phyloP scores from a whole-genome alignment of 2,797 vertebrate genomes.

The Pseudochirops corinnae region DNA sequence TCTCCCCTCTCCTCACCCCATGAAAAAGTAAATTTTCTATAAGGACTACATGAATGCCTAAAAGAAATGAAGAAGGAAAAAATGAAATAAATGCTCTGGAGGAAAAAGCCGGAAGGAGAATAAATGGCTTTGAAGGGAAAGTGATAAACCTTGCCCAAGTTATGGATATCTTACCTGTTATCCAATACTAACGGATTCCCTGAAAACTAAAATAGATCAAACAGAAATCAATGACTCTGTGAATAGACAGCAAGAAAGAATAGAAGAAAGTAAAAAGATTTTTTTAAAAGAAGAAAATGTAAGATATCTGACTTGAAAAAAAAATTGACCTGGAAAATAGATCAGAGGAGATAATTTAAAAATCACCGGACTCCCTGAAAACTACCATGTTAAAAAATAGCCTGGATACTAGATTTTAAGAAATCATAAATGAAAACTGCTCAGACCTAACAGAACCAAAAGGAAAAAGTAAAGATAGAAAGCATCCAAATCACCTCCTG shows the following conservation, averaged over 20 bases:
- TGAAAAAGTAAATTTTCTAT: neutral
- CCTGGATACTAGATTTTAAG: neutral
- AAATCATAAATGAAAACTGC: neutral
- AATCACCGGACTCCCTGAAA: neutral
- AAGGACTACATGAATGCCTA: neutral
- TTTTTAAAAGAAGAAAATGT: neutral
- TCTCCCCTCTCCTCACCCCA: too few species aligned
- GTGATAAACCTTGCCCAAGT: neutral
- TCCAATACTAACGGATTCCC: neutral
- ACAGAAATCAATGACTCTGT: neutral
- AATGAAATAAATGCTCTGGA: neutral
- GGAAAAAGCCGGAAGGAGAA: neutral
- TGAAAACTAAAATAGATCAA: neutral
- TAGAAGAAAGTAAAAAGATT: neutral
- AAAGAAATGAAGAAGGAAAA: neutral
- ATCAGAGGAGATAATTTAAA: neutral
- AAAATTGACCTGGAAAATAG: neutral
- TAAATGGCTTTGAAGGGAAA: neutral
- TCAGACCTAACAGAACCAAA: neutral
- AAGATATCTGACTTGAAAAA: neutral
- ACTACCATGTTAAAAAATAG: neutral
- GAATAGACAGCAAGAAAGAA: neutral
- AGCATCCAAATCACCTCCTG: neutral
- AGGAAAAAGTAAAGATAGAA: neutral
- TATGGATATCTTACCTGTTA: neutral